Conservation (phyloP, 2,888 invertebrate species). For the Steinernema scapterisci region DNA sequence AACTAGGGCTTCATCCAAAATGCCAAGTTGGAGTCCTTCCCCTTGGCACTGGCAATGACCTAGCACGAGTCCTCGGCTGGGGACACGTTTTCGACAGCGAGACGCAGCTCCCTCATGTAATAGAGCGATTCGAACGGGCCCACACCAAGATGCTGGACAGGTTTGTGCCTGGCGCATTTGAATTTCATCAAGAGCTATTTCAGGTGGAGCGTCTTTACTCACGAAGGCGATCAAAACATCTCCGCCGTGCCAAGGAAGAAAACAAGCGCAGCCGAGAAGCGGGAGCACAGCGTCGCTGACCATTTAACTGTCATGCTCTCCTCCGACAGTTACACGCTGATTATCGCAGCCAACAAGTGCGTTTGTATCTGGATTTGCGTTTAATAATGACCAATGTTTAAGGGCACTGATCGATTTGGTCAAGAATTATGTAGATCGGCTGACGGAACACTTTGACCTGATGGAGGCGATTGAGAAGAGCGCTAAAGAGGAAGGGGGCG, state of each 20-base stretch:
- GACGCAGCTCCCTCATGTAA: constrained; percentile 85
- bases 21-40: constrained; percentile 93
- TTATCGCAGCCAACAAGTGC: constrained; percentile 78
- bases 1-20: constrained; percentile 79
- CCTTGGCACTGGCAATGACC: constrained; percentile 92
- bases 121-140: constrained; percentile 93
- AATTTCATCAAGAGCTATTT: constrained; percentile 36
- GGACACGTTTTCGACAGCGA: constrained; percentile 94
- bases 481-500: not conserved
- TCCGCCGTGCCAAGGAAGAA: constrained; percentile 71
- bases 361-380: not conserved
- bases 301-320: constrained; percentile 86
- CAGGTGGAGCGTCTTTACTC: constrained; percentile 93
- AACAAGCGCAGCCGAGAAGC: constrained; percentile 70
- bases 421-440: not conserved
- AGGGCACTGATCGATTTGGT: constrained; percentile 1
- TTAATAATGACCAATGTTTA: not conserved
- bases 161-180: constrained; percentile 68
- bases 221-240: constrained; percentile 70
- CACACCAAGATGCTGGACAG: constrained; percentile 95
- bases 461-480: constrained; percentile 5
- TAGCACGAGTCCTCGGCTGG: constrained; percentile 93
- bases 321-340: constrained; percentile 78
- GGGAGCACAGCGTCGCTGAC: constrained; percentile 79
- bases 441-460: constrained; percentile 9